These are phyloP conservation scores for Polietes domitor DNA, from an alignment of 2,888 invertebrate genomes.

Conservation along the genomic window DNA sequence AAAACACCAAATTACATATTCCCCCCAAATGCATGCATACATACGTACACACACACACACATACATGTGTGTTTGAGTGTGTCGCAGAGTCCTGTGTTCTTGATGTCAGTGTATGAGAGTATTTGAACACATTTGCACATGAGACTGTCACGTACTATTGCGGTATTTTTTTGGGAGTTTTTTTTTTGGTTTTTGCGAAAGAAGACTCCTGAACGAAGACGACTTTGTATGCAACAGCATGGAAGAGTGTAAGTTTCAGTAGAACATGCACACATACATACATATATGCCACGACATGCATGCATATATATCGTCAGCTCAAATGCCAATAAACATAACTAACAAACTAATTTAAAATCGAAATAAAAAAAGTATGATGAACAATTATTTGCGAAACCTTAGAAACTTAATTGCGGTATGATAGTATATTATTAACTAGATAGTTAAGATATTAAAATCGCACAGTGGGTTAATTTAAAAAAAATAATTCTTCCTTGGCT, in stretches of 20 bases:
- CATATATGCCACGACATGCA: neutral
- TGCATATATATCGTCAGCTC: neutral
- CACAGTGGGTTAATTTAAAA: too few relatives aligned
- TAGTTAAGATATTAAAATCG: too few relatives aligned
- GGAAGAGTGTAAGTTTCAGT: conserved; percentile 20
- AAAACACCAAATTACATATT: neutral
- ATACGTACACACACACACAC: neutral
- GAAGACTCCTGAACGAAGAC: neutral
- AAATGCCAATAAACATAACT: neutral
- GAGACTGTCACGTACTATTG: conserved; percentile 56
- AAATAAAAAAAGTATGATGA: too few relatives aligned
- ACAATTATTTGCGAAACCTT: too few relatives aligned
- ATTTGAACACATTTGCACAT: conserved; percentile 45
- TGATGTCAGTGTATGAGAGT: neutral
- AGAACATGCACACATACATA: neutral
- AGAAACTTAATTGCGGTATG: too few relatives aligned
- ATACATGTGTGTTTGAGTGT: neutral
- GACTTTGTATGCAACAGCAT: conserved; percentile 29
- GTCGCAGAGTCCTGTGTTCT: neutral
- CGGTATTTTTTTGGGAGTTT: conserved; percentile 44
- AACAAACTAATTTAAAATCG: neutral
- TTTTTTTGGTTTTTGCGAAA: neutral
- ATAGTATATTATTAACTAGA: too few relatives aligned
- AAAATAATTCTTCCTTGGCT: too few relatives aligned
- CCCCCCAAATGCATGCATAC: neutral